Evolutionary conservation across 2,888 invertebrate species (phyloP).

Genomic region (Oscheius sp.): DNA sequence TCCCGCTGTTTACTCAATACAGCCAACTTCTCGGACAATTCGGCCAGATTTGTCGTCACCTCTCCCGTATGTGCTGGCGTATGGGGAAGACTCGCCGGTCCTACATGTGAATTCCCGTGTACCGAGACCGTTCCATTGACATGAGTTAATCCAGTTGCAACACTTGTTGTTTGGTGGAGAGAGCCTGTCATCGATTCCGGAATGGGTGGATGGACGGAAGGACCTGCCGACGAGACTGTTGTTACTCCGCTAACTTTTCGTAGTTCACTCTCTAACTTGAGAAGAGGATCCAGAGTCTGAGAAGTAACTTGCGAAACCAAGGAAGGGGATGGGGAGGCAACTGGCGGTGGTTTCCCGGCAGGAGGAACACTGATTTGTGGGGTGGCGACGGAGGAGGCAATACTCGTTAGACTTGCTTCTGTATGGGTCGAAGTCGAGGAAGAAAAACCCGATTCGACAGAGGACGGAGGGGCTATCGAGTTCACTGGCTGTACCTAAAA

Average conservation of each 20-base stretch:
- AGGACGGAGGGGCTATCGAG: constrained; percentile 18
- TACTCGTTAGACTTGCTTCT: constrained; percentile 27
- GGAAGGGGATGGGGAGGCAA: neutral
- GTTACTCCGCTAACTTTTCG: constrained; percentile 41
- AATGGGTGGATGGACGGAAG: constrained; percentile 20
- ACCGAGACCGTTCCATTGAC: constrained; percentile 25
- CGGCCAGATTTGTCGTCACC: constrained; percentile 15
- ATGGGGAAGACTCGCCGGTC: constrained; percentile 26
- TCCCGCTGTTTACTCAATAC: constrained; percentile 25
- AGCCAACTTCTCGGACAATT: constrained; percentile 25
- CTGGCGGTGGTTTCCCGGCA: neutral
- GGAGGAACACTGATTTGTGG: neutral
- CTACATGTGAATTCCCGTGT: constrained; percentile 14
- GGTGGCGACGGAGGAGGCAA: constrained; percentile 22
- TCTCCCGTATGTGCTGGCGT: constrained; percentile 24
- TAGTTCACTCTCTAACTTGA: constrained; percentile 49
- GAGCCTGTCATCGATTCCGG: constrained; percentile 16
- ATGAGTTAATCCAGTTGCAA: constrained; percentile 15
- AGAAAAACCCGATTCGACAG: constrained; percentile 46
- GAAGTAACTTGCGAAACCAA: neutral
- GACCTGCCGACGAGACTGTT: constrained; percentile 26
- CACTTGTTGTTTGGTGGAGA: neutral
- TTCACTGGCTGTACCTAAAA: constrained; percentile 39
- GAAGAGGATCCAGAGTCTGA: constrained; percentile 26
- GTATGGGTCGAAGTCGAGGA: constrained; percentile 46